These are phyloP conservation scores for Arnoldichthys spilopterus DNA, from an alignment of 2,797 vertebrate species.

Conservation along the genomic window DNA sequence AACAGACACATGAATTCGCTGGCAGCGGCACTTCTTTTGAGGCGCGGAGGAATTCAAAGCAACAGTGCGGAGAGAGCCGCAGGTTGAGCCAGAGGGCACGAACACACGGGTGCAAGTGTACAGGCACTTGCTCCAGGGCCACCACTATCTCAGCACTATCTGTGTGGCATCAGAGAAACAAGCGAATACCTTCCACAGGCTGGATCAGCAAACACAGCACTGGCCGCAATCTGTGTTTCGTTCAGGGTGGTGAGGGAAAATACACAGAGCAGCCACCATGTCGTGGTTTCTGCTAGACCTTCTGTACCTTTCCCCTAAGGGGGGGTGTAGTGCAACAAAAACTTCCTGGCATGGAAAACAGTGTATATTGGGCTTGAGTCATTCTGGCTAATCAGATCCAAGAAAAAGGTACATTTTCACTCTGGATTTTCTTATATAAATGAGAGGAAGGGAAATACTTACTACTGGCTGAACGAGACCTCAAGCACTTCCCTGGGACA, in stretches of 20 bases:
- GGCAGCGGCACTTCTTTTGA: slow-evolving; percentile 30
- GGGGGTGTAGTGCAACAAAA: slow-evolving; percentile 67
- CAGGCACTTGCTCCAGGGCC: slow-evolving; percentile 59
- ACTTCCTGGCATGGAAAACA: slow-evolving; percentile 66
- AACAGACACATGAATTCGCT: slow-evolving; percentile 39
- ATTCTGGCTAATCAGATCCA: slow-evolving; percentile 69
- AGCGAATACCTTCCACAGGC: slow-evolving; percentile 63
- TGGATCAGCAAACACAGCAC: slow-evolving; percentile 66
- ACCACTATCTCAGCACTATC: slow-evolving; percentile 46
- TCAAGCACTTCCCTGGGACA: slow-evolving; percentile 66
- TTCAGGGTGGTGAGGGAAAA: slow-evolving; percentile 68
- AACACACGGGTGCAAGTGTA: slow-evolving; percentile 52
- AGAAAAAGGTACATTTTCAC: slow-evolving; percentile 71
- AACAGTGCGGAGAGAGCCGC: slow-evolving; percentile 2
- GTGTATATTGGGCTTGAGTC: slow-evolving; percentile 68
- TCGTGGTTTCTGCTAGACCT: slow-evolving; percentile 65
- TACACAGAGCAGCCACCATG: slow-evolving; percentile 65
- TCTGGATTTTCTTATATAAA: slow-evolving; percentile 66
- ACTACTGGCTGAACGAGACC: slow-evolving; percentile 67
- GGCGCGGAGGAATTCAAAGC: slow-evolving; percentile 31
- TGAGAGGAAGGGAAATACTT: slow-evolving; percentile 58
- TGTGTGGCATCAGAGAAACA: slow-evolving; percentile 65
- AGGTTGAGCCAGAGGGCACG: slow-evolving; percentile 38
- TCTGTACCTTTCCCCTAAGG: slow-evolving; percentile 51
- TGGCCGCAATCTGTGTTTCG: slow-evolving; percentile 66